Evolutionary conservation across 2,113 vertebrate genomes (phyloP).

Genomic region (Oceanodroma tethys): DNA sequence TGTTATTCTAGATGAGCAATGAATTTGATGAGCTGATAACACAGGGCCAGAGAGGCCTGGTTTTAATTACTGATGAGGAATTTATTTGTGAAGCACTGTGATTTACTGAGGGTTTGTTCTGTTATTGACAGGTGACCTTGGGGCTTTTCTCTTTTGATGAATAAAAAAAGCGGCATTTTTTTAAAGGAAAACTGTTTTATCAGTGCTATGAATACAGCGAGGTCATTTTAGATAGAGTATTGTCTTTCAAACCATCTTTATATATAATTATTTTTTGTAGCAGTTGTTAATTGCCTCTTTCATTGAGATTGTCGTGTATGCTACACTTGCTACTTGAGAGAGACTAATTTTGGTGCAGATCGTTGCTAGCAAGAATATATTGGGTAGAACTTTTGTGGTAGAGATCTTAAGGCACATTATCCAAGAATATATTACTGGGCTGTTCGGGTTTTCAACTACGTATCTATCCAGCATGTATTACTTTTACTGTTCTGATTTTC

Average conservation of each 20-base stretch:
- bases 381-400: not conserved
- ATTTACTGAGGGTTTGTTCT: conserved; percentile 80
- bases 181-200: conserved; percentile 65
- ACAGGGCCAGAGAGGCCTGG: conserved; percentile 78
- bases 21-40: conserved; percentile 86
- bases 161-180: conserved; percentile 41
- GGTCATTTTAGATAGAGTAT: conserved; percentile 63
- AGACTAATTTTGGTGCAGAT: not conserved
- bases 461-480: not conserved
- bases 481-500: not conserved
- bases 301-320: not conserved
- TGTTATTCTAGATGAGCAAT: conserved; percentile 87
- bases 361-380: not conserved
- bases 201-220: conserved; percentile 55
- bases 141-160: conserved; percentile 74
- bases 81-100: conserved; percentile 82
- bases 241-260: conserved; percentile 38
- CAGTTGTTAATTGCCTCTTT: conserved; percentile 43
- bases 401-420: not conserved
- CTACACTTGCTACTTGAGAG: conserved; percentile 17
- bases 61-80: conserved; percentile 89
- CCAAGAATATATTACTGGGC: not conserved
- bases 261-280: conserved; percentile 47
- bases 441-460: not conserved
- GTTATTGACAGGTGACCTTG: conserved; percentile 86